Conservation (phyloP, 2,113 vertebrate species). For the Ctenomys sociabilis region DNA sequence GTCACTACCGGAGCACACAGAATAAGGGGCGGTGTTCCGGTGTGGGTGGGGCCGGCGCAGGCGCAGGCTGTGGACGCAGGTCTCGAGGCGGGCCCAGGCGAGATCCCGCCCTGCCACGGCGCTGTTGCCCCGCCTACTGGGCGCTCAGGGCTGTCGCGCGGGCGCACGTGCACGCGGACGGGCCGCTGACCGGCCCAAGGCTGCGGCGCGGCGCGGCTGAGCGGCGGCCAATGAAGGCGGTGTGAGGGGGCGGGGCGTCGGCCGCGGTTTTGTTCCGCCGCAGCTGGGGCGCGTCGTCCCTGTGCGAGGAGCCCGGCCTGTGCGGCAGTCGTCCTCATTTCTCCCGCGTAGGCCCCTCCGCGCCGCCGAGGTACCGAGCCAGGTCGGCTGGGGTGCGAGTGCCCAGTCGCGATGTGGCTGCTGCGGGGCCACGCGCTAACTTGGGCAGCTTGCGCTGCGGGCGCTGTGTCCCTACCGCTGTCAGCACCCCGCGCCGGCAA, state of each 20-base stretch:
- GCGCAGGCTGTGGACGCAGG: accelerated
- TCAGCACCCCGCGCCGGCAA: background rate
- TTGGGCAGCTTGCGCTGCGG: background rate
- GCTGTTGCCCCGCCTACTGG: background rate
- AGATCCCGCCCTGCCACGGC: background rate
- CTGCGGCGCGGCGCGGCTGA: too few relatives aligned
- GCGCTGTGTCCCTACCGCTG: background rate
- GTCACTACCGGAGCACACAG: accelerated
- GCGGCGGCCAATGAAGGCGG: slow-evolving; percentile 2
- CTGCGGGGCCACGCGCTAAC: background rate
- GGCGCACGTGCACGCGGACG: background rate
- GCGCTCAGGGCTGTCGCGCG: background rate
- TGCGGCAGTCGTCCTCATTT: background rate
- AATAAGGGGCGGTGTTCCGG: background rate
- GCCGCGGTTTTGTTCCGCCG: slow-evolving; percentile 27
- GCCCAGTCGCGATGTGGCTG: background rate
- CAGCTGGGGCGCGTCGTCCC: background rate
- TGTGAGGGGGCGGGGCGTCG: slow-evolving; percentile 58
- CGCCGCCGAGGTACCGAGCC: background rate
- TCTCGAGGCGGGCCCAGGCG: background rate
- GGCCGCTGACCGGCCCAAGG: background rate
- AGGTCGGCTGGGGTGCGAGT: background rate
- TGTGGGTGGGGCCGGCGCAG: slow-evolving; percentile 23
- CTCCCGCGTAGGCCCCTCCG: background rate
- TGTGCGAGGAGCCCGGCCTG: slow-evolving; percentile 10